Evolutionary conservation across 37 sponge, comb jelly and placozoan genomes (phyloP), one percentile per base, ranked within the genome.

Genomic region (Theonella swinhoei): DNA sequence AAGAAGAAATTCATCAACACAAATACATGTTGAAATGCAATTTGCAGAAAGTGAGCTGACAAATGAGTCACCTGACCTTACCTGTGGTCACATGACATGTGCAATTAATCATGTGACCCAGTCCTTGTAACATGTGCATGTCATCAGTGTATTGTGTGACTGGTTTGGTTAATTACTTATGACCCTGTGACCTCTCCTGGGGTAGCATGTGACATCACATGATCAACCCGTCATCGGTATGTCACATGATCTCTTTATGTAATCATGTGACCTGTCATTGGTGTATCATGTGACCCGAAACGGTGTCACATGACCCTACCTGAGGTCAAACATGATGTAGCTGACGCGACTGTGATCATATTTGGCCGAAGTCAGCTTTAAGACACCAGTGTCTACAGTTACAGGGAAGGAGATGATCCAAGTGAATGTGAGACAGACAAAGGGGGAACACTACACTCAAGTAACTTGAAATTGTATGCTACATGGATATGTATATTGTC

Each of bases 281-380:
- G 31, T 66, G 7, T 23, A 29, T n/a, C 31, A 47, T 47, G 54
- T 47, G 54, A 47, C 54, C 54, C 54, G 54, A 47, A 7, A 47
- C n/a, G 2, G 29, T 35, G 59, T 4, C 42, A 54, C 42, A 22
- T 34, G 42, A 25, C 64, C 20, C 67, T 22, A 24, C 91, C 91
- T 84, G 29, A 92, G 81, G 70, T 92, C 93, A 42, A 84, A 42
- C 30, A 88, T 58, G 7, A 84, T 25, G 42, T 81, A 84, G 70
- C 24, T 39, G 8, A 92, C 76, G 4, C 89, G 66, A 3, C 29
- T 23, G 60, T 82, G 75, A 29, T 79, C 75, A 65, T 91, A 83
- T 32, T 61, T 74, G 35, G 29, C 54, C 5, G 80, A 66, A 0
- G 35, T 36, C 4, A 85, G 62, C 14, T 65, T 60, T 59, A 84